Percentiles rank a stretch among this genome's conserved stretches.
Conservation (phyloP, 2,797 vertebrate genomes). For the Chlorospingus semifuscus region DNA sequence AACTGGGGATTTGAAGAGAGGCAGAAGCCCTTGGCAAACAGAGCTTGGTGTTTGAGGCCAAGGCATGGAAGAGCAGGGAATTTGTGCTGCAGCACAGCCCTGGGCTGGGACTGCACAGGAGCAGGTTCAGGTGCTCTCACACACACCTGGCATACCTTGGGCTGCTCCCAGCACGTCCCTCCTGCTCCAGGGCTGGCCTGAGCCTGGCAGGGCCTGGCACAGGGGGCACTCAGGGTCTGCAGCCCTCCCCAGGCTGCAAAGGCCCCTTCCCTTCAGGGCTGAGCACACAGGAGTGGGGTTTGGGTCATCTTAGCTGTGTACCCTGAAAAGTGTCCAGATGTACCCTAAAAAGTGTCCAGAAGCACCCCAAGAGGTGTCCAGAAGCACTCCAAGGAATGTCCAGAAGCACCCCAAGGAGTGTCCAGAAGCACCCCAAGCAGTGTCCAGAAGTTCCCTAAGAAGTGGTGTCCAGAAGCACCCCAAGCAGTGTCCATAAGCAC, state of each 20-base stretch:
- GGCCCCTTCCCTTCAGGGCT: not conserved
- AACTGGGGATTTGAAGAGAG: not conserved
- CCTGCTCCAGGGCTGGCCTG: not conserved
- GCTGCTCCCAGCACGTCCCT: not conserved
- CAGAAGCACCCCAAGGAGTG: no score
- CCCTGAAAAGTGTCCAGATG: no score
- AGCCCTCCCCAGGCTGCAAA: not conserved
- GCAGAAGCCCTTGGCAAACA: not conserved
- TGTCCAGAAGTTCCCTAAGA: no score
- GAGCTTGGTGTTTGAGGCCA: not conserved
- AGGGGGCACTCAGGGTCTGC: not conserved
- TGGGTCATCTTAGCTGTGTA: not conserved
- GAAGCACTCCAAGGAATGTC: no score
- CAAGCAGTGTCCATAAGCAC: not conserved
- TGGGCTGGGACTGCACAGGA: not conserved
- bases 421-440: no score
- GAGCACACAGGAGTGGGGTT: not conserved
- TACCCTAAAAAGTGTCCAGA: no score
- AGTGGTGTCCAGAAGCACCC: no score
- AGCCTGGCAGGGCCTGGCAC: fast-evolving
- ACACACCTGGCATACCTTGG: not conserved
- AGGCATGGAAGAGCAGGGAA: not conserved
- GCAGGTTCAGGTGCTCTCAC: not conserved
- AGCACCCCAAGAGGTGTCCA: no score
- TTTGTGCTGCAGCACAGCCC: not conserved